phyloP scores from a whole-genome alignment of 30 jellyfish, hydroid and myxozoan genomes.

The Sanderia malayensis region DNA sequence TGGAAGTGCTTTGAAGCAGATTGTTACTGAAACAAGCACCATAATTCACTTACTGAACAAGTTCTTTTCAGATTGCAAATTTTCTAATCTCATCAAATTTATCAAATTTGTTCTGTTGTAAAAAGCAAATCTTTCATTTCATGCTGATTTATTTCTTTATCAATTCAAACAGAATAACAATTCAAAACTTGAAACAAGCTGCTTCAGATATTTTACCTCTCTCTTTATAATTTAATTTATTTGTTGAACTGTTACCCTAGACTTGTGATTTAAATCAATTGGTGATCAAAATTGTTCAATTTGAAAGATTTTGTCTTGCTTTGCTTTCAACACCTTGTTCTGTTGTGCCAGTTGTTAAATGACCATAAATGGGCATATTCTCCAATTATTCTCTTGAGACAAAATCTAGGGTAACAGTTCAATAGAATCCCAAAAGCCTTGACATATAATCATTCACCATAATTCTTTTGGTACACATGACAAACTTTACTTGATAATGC shows the following conservation, averaged over 20 bases:
- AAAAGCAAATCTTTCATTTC: no score
- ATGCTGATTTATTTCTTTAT: not conserved
- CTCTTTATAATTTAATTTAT: not conserved
- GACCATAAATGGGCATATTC: not conserved
- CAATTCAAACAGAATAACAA: not conserved
- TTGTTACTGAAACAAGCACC: no score
- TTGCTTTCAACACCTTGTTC: not conserved
- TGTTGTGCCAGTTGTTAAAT: no score
- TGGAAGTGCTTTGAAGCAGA: no score
- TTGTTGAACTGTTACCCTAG: constrained; percentile 72
- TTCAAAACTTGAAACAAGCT: not conserved
- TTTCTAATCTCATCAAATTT: no score
- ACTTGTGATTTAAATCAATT: constrained; percentile 7
- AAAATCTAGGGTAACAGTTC: constrained; percentile 68
- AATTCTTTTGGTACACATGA: no score
- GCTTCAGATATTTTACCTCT: not conserved
- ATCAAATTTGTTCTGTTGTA: no score
- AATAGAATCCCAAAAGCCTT: no score
- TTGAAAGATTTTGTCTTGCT: constrained; percentile 11
- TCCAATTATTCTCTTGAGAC: constrained; percentile 17
- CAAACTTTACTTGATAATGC: no score
- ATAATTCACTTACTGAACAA: no score
- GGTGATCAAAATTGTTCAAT: not conserved
- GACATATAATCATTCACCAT: no score
- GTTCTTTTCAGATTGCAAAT: no score